Evolutionary conservation across 37 sponge, comb jelly and placozoan species (phyloP), one percentile per base, ranked within the genome.

Genomic region (Haliclona indistincta): DNA sequence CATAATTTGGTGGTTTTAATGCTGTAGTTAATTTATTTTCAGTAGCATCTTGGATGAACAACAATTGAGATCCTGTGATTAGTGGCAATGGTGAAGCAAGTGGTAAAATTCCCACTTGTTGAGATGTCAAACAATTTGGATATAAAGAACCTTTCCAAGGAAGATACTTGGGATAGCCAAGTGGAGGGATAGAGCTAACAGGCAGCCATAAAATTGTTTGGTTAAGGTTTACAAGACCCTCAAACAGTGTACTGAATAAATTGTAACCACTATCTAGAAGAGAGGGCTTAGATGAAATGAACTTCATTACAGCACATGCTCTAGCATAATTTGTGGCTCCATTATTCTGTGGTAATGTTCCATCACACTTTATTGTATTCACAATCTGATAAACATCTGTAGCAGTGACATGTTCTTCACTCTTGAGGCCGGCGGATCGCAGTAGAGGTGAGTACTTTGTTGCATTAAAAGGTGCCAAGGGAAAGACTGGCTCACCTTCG

Each of bases 401-500:
- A 47, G 51, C 51, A 17, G 51, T 47, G 13, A 47, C 51, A 17
- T 10, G 15, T 10, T 10, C 15, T n/a, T n/a, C n/a, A 30, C 26
- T 52, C 54, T 33, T 71, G 38, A 22, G 23, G 51, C 51, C 51
- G 51, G 13, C 10, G 10, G 10, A 10, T 17, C 51, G 51, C 10
- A 47, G 51, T 17, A 17, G 51, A 47, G 15, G 15, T 10, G 15
- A 17, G 51, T 47, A 47, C 15, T 47, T 47, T 17, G 51, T 17
- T 2, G 45, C 17, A 37, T 64, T 17, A 53, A 63, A 85, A 34
- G 78, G 79, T 19, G 38, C 56, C 5, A 3, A 2, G 15, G 85
- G 85, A 72, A 85, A 85, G 28, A 85, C 85, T 30, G 38, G 45
- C 44, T 85, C 85, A 23, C 54, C 71, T 25, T 52, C 42, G 67